phyloP scores from a whole-genome alignment of 2,113 vertebrate genomes.

The Penelope pileata region DNA sequence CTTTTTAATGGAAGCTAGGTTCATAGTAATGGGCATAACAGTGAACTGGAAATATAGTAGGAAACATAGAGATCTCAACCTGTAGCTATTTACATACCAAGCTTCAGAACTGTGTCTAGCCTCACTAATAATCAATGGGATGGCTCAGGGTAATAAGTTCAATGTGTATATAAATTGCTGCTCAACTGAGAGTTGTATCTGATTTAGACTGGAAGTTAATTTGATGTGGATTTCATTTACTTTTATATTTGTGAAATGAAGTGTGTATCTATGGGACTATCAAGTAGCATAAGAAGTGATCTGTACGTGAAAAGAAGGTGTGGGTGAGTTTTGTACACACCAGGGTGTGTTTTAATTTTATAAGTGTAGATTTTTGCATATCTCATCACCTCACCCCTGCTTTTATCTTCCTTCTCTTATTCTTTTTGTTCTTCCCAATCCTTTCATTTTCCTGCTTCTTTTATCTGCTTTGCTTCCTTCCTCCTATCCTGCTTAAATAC shows the following conservation, averaged over 20 bases:
- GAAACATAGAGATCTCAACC: background rate
- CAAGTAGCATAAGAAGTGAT: background rate
- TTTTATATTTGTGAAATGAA: slow-evolving; percentile 17
- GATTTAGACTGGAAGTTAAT: slow-evolving; percentile 42
- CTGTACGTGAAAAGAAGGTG: background rate
- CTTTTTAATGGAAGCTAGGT: background rate
- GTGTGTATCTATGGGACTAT: slow-evolving; percentile 16
- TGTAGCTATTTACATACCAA: background rate
- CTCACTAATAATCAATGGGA: background rate
- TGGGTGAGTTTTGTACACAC: slow-evolving; percentile 51
- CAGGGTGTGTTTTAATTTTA: slow-evolving; percentile 58
- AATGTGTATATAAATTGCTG: background rate
- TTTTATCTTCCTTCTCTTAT: slow-evolving; percentile 56
- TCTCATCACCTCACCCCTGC: slow-evolving; percentile 37
- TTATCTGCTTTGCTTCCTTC: slow-evolving; percentile 46
- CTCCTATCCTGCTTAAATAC: slow-evolving; percentile 1
- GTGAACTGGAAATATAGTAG: background rate
- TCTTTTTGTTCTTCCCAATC: slow-evolving; percentile 47
- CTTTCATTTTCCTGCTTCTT: slow-evolving; percentile 53
- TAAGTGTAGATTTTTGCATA: slow-evolving; percentile 51
- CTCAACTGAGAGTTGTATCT: background rate
- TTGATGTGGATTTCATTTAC: background rate
- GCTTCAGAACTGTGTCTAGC: background rate
- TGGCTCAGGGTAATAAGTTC: background rate
- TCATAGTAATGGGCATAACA: background rate